Percentiles rank a stretch among this genome's conserved stretches.
These are phyloP conservation scores for Xanthia togata DNA, from an alignment of 2,888 invertebrate species.

Conservation along the genomic window DNA sequence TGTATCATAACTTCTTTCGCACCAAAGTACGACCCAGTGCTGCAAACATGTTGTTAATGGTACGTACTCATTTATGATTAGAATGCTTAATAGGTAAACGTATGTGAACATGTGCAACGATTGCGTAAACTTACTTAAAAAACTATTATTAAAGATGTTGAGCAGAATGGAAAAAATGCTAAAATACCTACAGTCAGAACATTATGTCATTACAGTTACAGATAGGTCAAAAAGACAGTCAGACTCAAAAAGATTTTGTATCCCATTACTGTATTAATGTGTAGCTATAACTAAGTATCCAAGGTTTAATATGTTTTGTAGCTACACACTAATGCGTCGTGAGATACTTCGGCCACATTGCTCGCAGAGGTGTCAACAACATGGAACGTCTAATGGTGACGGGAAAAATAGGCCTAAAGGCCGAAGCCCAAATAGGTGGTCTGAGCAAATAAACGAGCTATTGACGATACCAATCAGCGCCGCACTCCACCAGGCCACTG, in stretches of 20 bases:
- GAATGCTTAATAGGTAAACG: not conserved
- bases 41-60: conserved; percentile 95
- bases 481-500: no score
- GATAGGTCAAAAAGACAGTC: not conserved
- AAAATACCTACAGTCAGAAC: not conserved
- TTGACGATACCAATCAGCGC: not conserved
- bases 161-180: not conserved
- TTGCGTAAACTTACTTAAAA: not conserved
- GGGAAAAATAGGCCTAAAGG: not conserved
- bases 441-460: not conserved
- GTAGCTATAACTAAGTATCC: no score
- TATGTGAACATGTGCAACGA: not conserved
- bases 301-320: no score
- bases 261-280: no score
- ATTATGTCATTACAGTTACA: not conserved
- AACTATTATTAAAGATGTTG: not conserved
- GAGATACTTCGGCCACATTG: no score
- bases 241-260: not conserved
- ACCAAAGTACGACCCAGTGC: conserved; percentile 93
- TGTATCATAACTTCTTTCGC: conserved; percentile 94
- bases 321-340: no score
- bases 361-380: no score
- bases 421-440: not conserved
- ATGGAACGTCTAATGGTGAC: not conserved
- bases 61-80: conserved; percentile 76